phyloP scores from a whole-genome alignment of 2,888 invertebrate species.

The Phyllotreta cruciferae region DNA sequence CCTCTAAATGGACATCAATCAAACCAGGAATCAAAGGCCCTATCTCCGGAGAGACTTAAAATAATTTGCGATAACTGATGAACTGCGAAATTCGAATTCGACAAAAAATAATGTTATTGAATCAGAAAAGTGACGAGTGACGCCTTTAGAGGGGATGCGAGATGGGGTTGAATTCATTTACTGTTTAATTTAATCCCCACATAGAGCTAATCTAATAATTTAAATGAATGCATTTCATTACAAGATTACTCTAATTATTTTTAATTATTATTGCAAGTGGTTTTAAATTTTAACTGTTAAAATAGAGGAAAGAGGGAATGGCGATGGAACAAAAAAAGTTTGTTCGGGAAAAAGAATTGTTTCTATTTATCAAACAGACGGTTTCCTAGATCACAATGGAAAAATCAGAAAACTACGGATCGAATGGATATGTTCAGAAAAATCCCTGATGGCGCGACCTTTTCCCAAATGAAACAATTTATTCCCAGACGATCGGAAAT shows the following conservation, averaged over 20 bases:
- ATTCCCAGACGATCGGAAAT: conserved; percentile 15
- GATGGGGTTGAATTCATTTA: neutral
- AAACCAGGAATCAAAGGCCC: conserved; percentile 44
- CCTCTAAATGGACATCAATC: conserved; percentile 54
- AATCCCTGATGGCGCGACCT: conserved; percentile 26
- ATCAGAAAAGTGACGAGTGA: conserved; percentile 21
- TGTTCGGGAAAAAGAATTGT: conserved; percentile 12
- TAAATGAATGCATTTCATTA: too few species aligned
- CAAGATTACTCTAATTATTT: too few species aligned
- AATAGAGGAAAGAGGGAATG: neutral
- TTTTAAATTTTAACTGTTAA: neutral
- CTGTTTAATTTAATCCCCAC: neutral
- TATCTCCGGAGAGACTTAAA: conserved; percentile 38
- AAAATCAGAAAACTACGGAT: conserved; percentile 36
- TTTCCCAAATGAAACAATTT: conserved; percentile 25
- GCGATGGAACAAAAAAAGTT: too few species aligned
- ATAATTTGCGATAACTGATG: conserved; percentile 39
- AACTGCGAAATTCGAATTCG: conserved; percentile 28
- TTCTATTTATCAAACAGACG: conserved; percentile 33
- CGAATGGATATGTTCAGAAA: conserved; percentile 31
- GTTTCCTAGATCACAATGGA: conserved; percentile 30
- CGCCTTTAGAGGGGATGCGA: neutral
- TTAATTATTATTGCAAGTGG: too few species aligned
- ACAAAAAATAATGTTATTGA: conserved; percentile 32
- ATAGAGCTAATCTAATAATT: neutral